Evolutionary conservation across 2,797 vertebrate species (phyloP), one percentile per base, ranked within the genome.

Genomic region (Nothura maculosa): DNA sequence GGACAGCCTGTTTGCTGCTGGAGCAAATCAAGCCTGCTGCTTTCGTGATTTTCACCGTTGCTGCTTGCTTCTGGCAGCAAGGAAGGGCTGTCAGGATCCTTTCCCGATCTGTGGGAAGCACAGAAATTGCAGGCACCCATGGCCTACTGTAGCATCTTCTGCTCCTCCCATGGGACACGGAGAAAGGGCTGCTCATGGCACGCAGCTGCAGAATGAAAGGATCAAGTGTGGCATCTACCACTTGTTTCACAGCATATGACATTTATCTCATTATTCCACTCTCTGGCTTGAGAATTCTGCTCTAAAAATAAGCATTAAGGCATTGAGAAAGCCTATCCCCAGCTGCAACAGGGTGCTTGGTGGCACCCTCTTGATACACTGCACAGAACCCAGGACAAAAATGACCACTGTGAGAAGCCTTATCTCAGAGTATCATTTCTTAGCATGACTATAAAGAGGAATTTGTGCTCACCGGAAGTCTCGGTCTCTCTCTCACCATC

Each of bases 391-490:
- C 64, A 81, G 63, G 69, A 87, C 40, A 92, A 87, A 87, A 89
- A 83, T 20, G 5, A 47, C 73, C 72, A 38, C 81, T 92, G 87
- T 91, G 87, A 45, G 55, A 85, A 94, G 87, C 12, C 78, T 94
- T 66, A 62, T 92, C 69, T 83, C 63, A 78, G 68, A 3, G 0
- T 3, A 72, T 50, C 16, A 0, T 75, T 89, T 87, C 87, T 92
- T 81, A 87, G 85, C 5, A 0, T 83, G 82, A 81, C 89, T 81
- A 83, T 83, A 83, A 95, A 90, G 93, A 94, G 83, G 81, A 95
- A 95, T 76, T 91, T 93, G 92, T 83, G 87, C 0, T 4, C 68
- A 89, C 45, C 17, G 16, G 91, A 85, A 3, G 7, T 81, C 76
- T 85, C 0, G 0, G 62, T 45, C 73, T 73, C 87, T 68, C 79